A percentile compares a stretch with the other conserved stretches of the same genome.
Evolutionary conservation across 2,113 vertebrate species (phyloP).

Genomic region (Pogona vitticeps): DNA sequence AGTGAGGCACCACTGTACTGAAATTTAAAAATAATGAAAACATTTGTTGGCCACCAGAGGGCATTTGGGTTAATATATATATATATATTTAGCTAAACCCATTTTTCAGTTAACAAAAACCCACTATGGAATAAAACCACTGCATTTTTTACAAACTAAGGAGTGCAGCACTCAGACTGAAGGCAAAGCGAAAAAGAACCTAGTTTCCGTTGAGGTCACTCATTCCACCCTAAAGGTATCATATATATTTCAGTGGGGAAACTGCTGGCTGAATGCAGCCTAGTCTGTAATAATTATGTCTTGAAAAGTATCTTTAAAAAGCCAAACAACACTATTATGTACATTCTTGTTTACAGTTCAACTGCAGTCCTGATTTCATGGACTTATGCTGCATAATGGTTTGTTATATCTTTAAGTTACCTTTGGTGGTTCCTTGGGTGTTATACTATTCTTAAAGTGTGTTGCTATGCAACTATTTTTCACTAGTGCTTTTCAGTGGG

Average conservation of each 20-base stretch:
- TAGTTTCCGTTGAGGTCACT: too few species aligned
- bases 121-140: too few species aligned
- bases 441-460: accelerated
- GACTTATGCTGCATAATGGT: not conserved
- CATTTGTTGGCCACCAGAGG: too few species aligned
- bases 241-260: not conserved
- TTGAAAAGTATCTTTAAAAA: not conserved
- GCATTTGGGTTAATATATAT: too few species aligned
- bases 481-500: not conserved
- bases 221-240: too few species aligned
- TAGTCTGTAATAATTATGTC: not conserved
- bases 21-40: too few species aligned
- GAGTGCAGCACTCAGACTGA: too few species aligned
- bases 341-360: not conserved
- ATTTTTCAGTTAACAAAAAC: too few species aligned
- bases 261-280: not conserved
- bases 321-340: not conserved
- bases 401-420: not conserved
- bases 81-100: too few species aligned
- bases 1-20: too few species aligned
- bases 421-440: accelerated
- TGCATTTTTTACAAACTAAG: too few species aligned
- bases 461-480: constrained; percentile 7
- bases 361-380: not conserved
- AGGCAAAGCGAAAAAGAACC: too few species aligned